These are phyloP conservation scores for Xiphorhynchus erythropygius DNA, from an alignment of 2,797 vertebrate genomes.

Conservation along the genomic window DNA sequence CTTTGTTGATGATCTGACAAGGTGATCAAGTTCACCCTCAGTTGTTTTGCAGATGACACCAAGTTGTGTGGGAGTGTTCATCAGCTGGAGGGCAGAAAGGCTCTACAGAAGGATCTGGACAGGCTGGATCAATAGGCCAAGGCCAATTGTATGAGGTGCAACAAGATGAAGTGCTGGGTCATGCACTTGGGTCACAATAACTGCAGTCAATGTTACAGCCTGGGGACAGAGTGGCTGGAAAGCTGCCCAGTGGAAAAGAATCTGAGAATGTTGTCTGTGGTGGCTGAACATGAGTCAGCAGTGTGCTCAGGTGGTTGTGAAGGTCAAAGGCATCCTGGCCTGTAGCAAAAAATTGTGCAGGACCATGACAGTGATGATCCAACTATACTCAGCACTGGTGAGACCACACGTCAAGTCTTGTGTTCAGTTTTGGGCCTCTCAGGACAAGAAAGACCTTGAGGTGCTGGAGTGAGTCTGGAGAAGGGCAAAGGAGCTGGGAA, in stretches of 20 bases:
- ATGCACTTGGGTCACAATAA: background rate
- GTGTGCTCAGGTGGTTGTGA: background rate
- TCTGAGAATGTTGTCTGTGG: background rate
- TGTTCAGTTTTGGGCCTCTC: background rate
- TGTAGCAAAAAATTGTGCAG: background rate
- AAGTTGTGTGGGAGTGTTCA: background rate
- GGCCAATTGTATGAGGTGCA: no score
- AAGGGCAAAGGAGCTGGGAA: background rate
- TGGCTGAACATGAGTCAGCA: background rate
- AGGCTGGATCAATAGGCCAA: background rate
- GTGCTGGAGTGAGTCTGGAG: background rate
- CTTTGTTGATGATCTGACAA: background rate
- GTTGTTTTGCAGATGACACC: background rate
- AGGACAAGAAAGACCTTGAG: background rate
- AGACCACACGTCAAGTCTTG: background rate
- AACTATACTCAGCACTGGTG: background rate
- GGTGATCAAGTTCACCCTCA: accelerated
- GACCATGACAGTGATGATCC: background rate
- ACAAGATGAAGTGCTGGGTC: background rate
- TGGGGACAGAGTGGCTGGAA: background rate
- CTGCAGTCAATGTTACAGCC: background rate
- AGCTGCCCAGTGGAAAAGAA: background rate
- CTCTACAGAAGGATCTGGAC: background rate
- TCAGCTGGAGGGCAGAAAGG: background rate
- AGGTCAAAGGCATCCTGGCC: no score